phyloP scores from a whole-genome alignment of 2,113 vertebrate species.

The Hippopotamus amphibius region DNA sequence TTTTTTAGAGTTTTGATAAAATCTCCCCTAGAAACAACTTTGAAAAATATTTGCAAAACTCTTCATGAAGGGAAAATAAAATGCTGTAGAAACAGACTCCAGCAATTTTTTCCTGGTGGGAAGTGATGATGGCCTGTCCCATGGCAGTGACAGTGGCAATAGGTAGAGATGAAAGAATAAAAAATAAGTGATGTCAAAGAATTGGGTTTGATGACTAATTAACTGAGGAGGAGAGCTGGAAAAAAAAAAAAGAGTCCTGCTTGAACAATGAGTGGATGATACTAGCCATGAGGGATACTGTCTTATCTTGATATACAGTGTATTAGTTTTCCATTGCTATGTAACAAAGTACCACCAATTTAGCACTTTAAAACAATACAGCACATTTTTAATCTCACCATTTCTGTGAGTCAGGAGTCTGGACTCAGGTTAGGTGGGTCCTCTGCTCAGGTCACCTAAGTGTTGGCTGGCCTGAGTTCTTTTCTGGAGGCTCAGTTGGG shows the following conservation, averaged over 20 bases:
- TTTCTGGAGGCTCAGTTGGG: background rate
- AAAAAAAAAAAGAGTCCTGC: background rate
- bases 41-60: background rate
- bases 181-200: background rate
- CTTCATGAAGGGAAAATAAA: background rate
- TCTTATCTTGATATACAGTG: background rate
- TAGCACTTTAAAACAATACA: background rate
- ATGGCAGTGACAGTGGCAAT: background rate
- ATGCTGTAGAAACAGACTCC: background rate
- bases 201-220: background rate
- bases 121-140: background rate
- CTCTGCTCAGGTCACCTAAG: background rate
- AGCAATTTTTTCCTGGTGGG: background rate
- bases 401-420: background rate
- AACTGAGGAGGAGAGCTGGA: background rate
- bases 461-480: background rate
- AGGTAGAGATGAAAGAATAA: background rate
- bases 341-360: background rate
- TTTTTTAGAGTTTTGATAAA: background rate
- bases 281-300: background rate
- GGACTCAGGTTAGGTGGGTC: background rate
- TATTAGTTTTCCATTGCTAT: background rate
- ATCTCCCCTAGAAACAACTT: background rate
- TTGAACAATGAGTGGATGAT: background rate
- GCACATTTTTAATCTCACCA: background rate